Conservation (phyloP, 2,888 invertebrate genomes). For the Dicyrtomina minuta region DNA sequence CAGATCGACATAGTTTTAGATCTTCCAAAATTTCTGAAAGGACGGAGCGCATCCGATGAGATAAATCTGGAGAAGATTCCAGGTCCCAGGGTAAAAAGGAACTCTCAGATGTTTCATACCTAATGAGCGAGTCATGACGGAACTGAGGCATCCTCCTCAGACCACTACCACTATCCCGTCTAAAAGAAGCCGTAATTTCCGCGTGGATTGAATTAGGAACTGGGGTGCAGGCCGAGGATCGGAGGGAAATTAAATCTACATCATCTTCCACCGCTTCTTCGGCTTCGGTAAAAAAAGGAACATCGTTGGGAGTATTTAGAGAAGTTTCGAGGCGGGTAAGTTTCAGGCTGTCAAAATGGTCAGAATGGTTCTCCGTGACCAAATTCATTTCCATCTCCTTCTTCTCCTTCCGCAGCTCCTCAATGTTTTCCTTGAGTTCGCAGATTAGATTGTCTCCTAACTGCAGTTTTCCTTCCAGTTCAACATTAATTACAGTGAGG, state of each 20-base stretch:
- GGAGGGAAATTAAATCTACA: constrained; percentile 20
- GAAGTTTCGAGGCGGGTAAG: too few species aligned
- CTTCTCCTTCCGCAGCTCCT: constrained; percentile 22
- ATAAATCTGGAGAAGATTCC: constrained; percentile 12
- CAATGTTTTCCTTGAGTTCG: not conserved
- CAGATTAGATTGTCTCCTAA: not conserved
- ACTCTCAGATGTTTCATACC: constrained; percentile 7
- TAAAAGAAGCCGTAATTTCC: constrained; percentile 27
- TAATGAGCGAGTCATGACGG: constrained; percentile 28
- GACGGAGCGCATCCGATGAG: constrained; percentile 10
- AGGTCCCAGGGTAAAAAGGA: constrained; percentile 20
- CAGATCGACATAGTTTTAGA: not conserved
- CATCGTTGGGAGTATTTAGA: not conserved
- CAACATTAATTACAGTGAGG: not conserved
- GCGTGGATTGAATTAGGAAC: constrained; percentile 26
- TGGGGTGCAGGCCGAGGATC: constrained; percentile 13
- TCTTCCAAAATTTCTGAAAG: constrained; percentile 23
- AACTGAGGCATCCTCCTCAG: constrained; percentile 25
- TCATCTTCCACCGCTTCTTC: too few species aligned
- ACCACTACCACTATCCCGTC: not conserved
- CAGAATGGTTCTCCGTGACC: too few species aligned
- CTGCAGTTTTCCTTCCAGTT: constrained; percentile 5
- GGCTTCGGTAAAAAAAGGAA: too few species aligned
- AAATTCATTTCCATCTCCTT: constrained; percentile 24
- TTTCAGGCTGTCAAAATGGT: too few species aligned